These are phyloP conservation scores for Agrilus planipennis DNA, from an alignment of 1,140 invertebrate species.

Conservation along the genomic window DNA sequence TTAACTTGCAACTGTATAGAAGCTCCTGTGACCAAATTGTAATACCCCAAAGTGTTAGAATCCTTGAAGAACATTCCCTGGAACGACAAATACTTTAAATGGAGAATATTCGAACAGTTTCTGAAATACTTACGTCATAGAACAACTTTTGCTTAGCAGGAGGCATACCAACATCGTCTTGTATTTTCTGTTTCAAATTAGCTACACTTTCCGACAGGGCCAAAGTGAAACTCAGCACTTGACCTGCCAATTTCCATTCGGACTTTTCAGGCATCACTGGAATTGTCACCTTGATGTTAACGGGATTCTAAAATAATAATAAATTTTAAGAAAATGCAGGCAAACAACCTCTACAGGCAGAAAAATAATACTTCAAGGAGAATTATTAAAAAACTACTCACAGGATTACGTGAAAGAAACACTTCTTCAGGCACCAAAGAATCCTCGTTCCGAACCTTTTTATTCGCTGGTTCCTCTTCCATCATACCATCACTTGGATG, in stretches of 20 bases:
- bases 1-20: slow-evolving; percentile 87
- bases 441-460: slow-evolving; percentile 87
- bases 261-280: slow-evolving; percentile 79
- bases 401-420: slow-evolving; percentile 57
- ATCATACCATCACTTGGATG: slow-evolving; percentile 35
- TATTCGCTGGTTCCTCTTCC: slow-evolving; percentile 77
- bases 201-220: slow-evolving; percentile 70
- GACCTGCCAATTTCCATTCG: slow-evolving; percentile 95
- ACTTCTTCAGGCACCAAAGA: slow-evolving; percentile 77
- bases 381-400: slow-evolving; percentile 10
- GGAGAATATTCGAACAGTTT: slow-evolving; percentile 1
- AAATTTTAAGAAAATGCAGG: neutral
- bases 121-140: slow-evolving; percentile 55
- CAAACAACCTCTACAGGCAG: neutral
- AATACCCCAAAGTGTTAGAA: slow-evolving; percentile 87
- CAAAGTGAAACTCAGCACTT: slow-evolving; percentile 68
- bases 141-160: slow-evolving; percentile 95
- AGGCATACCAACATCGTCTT: slow-evolving; percentile 86
- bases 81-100: slow-evolving; percentile 27
- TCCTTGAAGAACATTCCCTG: slow-evolving; percentile 98
- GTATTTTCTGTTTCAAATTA: slow-evolving; percentile 79
- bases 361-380: slow-evolving; percentile 3
- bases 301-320: slow-evolving; percentile 41
- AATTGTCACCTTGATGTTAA: slow-evolving; percentile 66
- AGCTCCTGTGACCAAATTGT: slow-evolving; percentile 79